Percentiles rank a stretch among this genome's conserved stretches.
These are phyloP conservation scores for Tenthredo livida DNA, from an alignment of 2,888 invertebrate genomes.

Conservation along the genomic window DNA sequence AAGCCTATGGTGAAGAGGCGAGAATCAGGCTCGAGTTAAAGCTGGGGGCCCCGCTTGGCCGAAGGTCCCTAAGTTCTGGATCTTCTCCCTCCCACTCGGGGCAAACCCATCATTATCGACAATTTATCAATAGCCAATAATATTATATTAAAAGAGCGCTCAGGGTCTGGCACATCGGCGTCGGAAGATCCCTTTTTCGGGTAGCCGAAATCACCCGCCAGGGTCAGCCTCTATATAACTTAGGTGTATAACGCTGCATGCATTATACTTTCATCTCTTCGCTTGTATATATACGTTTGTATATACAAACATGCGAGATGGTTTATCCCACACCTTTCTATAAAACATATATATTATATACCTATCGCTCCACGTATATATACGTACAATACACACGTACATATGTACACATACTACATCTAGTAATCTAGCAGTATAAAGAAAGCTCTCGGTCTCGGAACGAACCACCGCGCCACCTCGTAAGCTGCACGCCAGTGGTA, in stretches of 20 bases:
- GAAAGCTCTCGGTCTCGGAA: constrained; percentile 4
- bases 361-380: neutral
- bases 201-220: constrained; percentile 42
- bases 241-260: constrained; percentile 36
- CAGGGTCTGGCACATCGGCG: constrained; percentile 55
- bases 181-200: constrained; percentile 45
- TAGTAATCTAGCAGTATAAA: neutral
- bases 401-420: neutral
- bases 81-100: constrained; percentile 58
- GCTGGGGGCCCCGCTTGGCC: constrained; percentile 54
- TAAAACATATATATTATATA: neutral
- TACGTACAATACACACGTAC: neutral
- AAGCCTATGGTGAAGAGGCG: constrained; percentile 53
- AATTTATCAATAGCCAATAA: constrained; percentile 79
- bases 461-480: constrained; percentile 46
- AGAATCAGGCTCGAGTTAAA: constrained; percentile 48
- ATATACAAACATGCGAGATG: neutral
- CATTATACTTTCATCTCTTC: neutral
- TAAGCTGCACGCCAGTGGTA: constrained; percentile 61
- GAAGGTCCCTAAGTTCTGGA: constrained; percentile 48
- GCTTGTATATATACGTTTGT: neutral
- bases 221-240: constrained; percentile 53
- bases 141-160: constrained; percentile 75
- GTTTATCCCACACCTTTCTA: constrained; percentile 50
- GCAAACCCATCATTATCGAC: constrained; percentile 78